A percentile compares a stretch with the other conserved stretches of the same genome.
Conservation (phyloP, 2,888 invertebrate species). For the Eupithecia vulgata region DNA sequence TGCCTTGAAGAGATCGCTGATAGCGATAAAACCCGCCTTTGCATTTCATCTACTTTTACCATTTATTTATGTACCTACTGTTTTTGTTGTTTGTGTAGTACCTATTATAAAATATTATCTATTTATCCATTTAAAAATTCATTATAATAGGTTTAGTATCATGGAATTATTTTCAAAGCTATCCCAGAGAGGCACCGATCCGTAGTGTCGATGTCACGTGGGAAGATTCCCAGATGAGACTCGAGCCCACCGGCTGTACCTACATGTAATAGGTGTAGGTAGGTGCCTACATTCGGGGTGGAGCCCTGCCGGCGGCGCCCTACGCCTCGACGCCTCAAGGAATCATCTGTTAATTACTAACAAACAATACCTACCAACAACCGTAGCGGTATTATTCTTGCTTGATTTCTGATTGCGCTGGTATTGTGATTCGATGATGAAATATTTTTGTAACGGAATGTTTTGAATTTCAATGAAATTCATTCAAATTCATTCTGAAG, state of each 20-base stretch:
- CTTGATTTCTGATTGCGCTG: conserved; percentile 4
- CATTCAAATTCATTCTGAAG: too few species aligned
- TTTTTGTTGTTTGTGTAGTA: too few species aligned
- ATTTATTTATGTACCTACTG: too few species aligned
- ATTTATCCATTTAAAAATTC: background rate
- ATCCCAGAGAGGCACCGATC: background rate
- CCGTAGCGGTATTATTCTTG: background rate
- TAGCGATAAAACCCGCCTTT: too few species aligned
- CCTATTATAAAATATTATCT: too few species aligned
- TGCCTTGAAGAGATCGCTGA: too few species aligned
- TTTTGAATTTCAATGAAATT: background rate
- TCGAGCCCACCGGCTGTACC: background rate
- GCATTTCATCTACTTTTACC: too few species aligned
- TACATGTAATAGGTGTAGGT: conserved; percentile 1
- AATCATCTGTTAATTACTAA: conserved; percentile 43
- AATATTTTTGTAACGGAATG: background rate
- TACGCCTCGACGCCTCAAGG: conserved; percentile 72
- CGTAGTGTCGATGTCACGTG: conserved; percentile 41
- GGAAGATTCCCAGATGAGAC: conserved; percentile 67
- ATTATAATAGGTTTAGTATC: background rate
- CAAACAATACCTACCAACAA: conserved; percentile 28
- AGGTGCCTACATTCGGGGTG: conserved; percentile 43
- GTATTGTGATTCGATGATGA: background rate
- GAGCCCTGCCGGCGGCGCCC: conserved; percentile 57
- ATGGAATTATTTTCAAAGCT: background rate